A percentile compares a stretch with the other conserved stretches of the same genome.
Conservation (phyloP, 1,140 invertebrate genomes). For the Achatina immaculata region DNA sequence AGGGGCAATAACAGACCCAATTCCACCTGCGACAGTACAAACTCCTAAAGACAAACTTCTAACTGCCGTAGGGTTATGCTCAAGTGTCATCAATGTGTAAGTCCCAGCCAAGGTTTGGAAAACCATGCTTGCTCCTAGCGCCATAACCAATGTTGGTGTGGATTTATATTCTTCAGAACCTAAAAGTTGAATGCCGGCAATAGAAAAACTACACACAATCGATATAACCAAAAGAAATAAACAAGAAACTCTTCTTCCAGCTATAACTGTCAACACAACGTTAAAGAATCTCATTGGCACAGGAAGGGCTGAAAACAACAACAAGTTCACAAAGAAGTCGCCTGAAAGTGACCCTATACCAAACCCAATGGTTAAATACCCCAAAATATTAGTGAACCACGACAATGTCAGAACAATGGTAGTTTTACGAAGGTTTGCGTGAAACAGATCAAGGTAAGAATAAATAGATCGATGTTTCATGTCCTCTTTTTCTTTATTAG, state of each 20-base stretch:
- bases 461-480: neutral
- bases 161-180: too few relatives aligned
- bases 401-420: too few relatives aligned
- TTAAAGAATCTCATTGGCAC: neutral
- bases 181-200: neutral
- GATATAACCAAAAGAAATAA: neutral
- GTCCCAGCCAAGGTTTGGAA: too few relatives aligned
- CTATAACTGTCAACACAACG: neutral
- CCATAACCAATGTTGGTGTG: too few relatives aligned
- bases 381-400: neutral
- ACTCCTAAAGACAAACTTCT: too few relatives aligned
- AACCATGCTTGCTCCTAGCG: too few relatives aligned
- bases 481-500: neutral
- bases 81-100: too few relatives aligned
- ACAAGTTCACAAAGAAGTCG: neutral
- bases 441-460: neutral
- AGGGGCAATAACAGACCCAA: too few relatives aligned
- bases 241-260: neutral
- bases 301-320: neutral
- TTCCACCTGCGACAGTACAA: too few relatives aligned
- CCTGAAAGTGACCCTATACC: neutral
- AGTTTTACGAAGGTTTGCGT: neutral
- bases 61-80: too few relatives aligned
- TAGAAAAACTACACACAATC: neutral
- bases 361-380: neutral